phyloP scores from a whole-genome alignment of 2,797 vertebrate genomes.

The Molossus alvarezi region DNA sequence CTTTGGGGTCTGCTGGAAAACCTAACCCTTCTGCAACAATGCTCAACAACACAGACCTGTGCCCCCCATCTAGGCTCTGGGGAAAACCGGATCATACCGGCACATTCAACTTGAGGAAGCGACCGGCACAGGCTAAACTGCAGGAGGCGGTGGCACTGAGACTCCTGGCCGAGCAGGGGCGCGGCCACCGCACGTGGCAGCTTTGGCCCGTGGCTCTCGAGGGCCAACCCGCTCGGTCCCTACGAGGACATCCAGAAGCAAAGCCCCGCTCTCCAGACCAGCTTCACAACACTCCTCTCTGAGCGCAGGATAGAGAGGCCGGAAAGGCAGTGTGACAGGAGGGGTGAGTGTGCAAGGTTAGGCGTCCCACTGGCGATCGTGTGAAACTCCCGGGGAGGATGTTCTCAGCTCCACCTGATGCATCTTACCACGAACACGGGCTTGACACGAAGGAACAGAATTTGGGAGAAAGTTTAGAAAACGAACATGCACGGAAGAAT shows the following conservation, averaged over 20 bases:
- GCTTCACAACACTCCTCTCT: background rate
- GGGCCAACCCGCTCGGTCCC: background rate
- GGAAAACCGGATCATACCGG: background rate
- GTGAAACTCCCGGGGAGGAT: accelerated
- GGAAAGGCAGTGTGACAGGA: background rate
- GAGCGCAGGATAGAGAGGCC: background rate
- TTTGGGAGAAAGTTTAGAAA: background rate
- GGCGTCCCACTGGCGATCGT: accelerated
- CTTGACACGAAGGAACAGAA: background rate
- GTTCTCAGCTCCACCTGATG: background rate
- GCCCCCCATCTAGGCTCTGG: background rate
- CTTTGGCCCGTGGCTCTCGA: accelerated
- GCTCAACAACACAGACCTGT: no score
- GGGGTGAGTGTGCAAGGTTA: accelerated
- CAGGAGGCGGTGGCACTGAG: background rate
- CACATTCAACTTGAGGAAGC: accelerated
- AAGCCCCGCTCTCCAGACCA: background rate
- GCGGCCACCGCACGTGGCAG: background rate
- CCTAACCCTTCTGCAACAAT: accelerated
- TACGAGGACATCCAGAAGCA: no score
- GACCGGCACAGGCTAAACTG: accelerated
- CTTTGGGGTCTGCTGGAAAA: background rate
- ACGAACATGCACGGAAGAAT: background rate
- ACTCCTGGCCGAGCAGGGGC: accelerated
- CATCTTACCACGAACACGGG: accelerated